These are phyloP conservation scores for Eulacestoma nigropectus DNA, from an alignment of 2,113 vertebrate genomes.

Conservation along the genomic window DNA sequence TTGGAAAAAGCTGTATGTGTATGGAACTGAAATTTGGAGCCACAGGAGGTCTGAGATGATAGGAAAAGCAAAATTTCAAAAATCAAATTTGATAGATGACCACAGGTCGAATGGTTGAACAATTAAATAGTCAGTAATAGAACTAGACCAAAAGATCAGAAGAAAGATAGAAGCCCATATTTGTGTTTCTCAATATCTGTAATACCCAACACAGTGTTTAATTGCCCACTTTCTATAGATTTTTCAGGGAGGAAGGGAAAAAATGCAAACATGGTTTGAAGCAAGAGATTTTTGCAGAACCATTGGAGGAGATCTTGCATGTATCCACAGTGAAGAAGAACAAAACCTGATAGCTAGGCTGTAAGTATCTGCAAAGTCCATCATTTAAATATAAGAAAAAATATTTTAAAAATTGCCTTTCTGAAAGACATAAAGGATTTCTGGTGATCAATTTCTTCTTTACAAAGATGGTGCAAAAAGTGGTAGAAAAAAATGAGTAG, in stretches of 20 bases:
- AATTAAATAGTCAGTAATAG: neutral
- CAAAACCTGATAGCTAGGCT: constrained; percentile 20
- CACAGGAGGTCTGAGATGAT: neutral
- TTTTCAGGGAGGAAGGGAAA: constrained; percentile 50
- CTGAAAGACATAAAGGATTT: neutral
- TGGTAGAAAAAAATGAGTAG: neutral
- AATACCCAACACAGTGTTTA: neutral
- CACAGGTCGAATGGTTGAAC: neutral
- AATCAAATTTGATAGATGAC: neutral
- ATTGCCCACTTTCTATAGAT: constrained; percentile 29
- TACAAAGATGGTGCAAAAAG: neutral
- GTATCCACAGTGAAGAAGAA: constrained; percentile 76
- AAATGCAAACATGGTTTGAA: constrained; percentile 84
- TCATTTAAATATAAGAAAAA: neutral
- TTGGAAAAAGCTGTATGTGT: neutral
- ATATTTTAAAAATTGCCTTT: rapidly evolving
- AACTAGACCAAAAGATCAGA: neutral
- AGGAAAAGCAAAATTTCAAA: neutral
- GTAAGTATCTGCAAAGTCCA: constrained; percentile 45
- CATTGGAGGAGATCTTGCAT: constrained; percentile 85
- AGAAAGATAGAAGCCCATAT: neutral
- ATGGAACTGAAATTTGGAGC: neutral
- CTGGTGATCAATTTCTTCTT: neutral
- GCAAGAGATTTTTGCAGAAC: constrained; percentile 82
- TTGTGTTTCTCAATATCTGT: neutral